Evolutionary conservation across 2,888 invertebrate species (phyloP), one percentile per base, ranked within the genome.

Genomic region (Polymixis flavicincta): DNA sequence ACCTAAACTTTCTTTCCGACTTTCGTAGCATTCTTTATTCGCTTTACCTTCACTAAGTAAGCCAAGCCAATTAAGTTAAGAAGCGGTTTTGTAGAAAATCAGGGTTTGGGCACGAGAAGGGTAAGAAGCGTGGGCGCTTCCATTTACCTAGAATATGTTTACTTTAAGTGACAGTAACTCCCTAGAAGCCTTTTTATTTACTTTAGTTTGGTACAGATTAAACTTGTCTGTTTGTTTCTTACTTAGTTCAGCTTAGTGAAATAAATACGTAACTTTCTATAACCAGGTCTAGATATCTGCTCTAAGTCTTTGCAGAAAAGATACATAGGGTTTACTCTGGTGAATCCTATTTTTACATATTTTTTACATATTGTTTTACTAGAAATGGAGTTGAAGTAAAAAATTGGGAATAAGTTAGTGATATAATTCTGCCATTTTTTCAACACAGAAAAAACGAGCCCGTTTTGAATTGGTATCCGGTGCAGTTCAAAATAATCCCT

Each of bases 121-220:
- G 69, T 65, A 69, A 50, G 66, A 57, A 45, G 32, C 69, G 69
- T 68, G 55, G 69, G 76, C 28, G 60, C 22, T 48, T 45, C 28
- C 45, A 59, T 76, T 79, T 54, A 59, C 76, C 81, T 68, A 61
- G 57, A 68, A 67, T 55, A 68, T 77, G 57, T 77, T 77, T 71
- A 67, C 78, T 64, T n/a, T 71, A 76, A 80, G 61, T 60, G 71
- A 80, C 82, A 77, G 45, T 66, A 82, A 82, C 57, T 71, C 77
- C 63, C 66, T 65, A 42, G 54, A 76, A 69, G 25, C 76, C 42
- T 61, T 82, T 64, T 67, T 45, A 48, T 76, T 64, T 48, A 48
- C 37, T 68, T 67, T 37, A 64, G 19, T 28, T 50, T 42, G 45
- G 72, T 79, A 32, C 60, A 50, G 57, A 63, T 76, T 65, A n/a